Evolutionary conservation across 2,113 vertebrate species (phyloP).

Genomic region (Andinoacara biseriatus): DNA sequence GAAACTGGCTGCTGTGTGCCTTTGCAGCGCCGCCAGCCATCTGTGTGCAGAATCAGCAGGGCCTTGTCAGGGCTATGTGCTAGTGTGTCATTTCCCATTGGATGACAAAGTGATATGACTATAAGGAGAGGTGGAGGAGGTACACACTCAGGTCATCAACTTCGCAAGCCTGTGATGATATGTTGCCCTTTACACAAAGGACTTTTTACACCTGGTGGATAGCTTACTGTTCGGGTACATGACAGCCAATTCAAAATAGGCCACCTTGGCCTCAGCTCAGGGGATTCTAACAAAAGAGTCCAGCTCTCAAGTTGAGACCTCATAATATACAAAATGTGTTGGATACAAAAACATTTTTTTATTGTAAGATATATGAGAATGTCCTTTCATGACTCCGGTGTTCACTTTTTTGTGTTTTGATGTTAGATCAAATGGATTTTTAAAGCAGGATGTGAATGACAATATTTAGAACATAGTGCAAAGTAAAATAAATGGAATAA

Average conservation of each 20-base stretch:
- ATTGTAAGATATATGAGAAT: constrained; percentile 3
- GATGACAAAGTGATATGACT: constrained; percentile 71
- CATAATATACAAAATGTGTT: constrained; percentile 1
- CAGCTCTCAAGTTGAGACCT: constrained; percentile 22
- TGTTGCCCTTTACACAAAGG: constrained; percentile 72
- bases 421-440: constrained; percentile 34
- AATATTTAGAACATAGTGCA: constrained; percentile 16
- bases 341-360: neutral
- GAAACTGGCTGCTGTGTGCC: constrained; percentile 30
- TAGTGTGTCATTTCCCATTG: constrained; percentile 72
- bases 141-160: constrained; percentile 69
- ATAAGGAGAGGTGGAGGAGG: constrained; percentile 68
- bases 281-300: constrained; percentile 32
- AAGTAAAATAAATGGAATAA: constrained; percentile 1
- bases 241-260: constrained; percentile 64
- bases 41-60: constrained; percentile 68
- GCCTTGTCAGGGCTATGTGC: constrained; percentile 58
- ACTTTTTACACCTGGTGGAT: constrained; percentile 56
- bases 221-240: constrained; percentile 44
- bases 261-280: constrained; percentile 25
- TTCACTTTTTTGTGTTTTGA: constrained; percentile 20
- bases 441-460: constrained; percentile 13
- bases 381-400: constrained; percentile 9
- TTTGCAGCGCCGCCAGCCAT: constrained; percentile 48
- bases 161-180: constrained; percentile 72